phyloP scores from a whole-genome alignment of 2,888 invertebrate species.

The Nomada fabriciana region DNA sequence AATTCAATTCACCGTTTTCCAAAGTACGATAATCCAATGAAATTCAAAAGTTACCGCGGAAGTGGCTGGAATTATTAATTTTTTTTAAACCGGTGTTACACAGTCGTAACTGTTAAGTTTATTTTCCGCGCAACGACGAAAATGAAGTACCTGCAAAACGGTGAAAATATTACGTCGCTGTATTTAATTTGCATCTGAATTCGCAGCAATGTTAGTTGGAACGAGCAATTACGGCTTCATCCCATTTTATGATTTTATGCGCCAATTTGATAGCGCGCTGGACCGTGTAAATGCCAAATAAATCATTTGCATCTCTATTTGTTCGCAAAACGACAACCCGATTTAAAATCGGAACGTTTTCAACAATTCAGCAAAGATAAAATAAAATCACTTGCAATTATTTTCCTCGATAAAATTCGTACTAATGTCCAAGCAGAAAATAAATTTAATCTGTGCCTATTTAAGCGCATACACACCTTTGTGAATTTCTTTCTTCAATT shows the following conservation, averaged over 20 bases:
- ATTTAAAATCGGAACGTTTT: neutral
- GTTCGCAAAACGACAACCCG: neutral
- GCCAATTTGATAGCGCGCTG: conserved; percentile 23
- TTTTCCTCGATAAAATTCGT: neutral
- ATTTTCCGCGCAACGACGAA: conserved; percentile 6
- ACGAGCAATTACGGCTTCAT: conserved; percentile 56
- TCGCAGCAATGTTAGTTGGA: conserved; percentile 31
- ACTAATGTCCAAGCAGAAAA: neutral
- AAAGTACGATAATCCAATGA: neutral
- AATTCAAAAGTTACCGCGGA: conserved; percentile 2
- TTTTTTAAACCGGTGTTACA: conserved; percentile 18
- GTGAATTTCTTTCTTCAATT: too few species aligned
- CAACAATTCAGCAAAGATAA: neutral
- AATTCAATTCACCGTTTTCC: neutral
- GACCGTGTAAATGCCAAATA: conserved; percentile 27
- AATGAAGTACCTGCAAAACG: conserved; percentile 39
- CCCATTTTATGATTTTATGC: conserved; percentile 27
- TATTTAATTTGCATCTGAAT: conserved; percentile 54
- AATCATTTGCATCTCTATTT: conserved; percentile 24
- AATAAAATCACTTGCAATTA: neutral
- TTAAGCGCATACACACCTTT: too few species aligned
- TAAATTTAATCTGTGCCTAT: too few species aligned
- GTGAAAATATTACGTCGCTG: conserved; percentile 46
- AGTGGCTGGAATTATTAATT: conserved; percentile 24
- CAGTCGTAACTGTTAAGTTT: conserved; percentile 31